Evolutionary conservation across 1,140 invertebrate species (phyloP).

Genomic region (Cepaea nemoralis): DNA sequence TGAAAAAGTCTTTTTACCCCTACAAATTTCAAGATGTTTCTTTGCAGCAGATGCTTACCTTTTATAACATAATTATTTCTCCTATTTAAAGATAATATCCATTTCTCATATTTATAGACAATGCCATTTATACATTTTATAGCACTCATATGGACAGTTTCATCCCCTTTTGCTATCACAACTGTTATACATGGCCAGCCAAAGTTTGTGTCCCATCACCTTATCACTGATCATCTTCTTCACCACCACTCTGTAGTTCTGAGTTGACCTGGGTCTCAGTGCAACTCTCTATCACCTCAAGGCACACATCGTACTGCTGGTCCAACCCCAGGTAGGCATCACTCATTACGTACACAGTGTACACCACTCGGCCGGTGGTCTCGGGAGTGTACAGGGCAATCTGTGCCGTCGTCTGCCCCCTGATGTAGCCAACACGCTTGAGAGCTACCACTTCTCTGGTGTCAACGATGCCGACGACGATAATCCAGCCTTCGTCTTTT

Average conservation of each 20-base stretch:
- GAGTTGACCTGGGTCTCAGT: slow-evolving; percentile 65
- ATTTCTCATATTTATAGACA: no score
- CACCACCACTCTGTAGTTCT: slow-evolving; percentile 54
- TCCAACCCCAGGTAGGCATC: slow-evolving; percentile 95
- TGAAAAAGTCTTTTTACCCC: no score
- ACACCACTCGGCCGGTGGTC: slow-evolving; percentile 77
- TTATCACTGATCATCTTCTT: slow-evolving; percentile 42
- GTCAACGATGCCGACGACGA: slow-evolving; percentile 84
- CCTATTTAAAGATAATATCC: no score
- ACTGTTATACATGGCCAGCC: no score
- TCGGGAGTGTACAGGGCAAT: slow-evolving; percentile 80
- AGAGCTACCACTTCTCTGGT: slow-evolving; percentile 85
- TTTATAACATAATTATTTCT: no score
- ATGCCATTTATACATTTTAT: no score
- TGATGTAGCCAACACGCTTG: slow-evolving; percentile 78
- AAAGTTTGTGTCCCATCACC: no score
- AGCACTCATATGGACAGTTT: no score
- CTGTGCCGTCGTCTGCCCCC: slow-evolving; percentile 68
- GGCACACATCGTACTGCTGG: slow-evolving; percentile 84
- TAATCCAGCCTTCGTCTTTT: slow-evolving; percentile 96
- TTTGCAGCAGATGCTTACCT: no score
- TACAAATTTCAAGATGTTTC: no score
- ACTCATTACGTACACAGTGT: slow-evolving; percentile 90
- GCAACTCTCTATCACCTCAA: slow-evolving; percentile 64
- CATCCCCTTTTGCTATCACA: no score